Evolutionary conservation across 2,888 invertebrate species (phyloP).

Genomic region (Hirtodrosophila cameraria): DNA sequence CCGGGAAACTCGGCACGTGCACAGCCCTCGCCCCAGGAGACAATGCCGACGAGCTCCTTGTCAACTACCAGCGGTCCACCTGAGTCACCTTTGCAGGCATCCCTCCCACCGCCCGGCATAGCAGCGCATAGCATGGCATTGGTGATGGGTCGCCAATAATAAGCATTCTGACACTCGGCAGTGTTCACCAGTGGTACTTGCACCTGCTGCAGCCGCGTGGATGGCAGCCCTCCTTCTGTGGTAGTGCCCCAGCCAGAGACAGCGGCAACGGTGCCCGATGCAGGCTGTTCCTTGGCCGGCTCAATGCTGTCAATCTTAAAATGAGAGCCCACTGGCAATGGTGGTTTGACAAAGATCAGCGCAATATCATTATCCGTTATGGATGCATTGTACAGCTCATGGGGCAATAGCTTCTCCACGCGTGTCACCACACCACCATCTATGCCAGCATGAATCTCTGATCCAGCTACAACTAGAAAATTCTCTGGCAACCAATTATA

Average conservation of each 20-base stretch:
- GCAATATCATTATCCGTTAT: constrained; percentile 86
- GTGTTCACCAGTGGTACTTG: constrained; percentile 60
- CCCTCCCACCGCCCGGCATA: constrained; percentile 58
- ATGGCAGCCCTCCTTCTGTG: constrained; percentile 47
- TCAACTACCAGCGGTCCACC: constrained; percentile 67
- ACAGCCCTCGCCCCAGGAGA: constrained; percentile 78
- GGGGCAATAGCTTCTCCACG: constrained; percentile 84
- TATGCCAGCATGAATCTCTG: constrained; percentile 78
- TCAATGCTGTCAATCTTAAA: constrained; percentile 53
- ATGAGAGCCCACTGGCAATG: constrained; percentile 52
- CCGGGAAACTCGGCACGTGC: constrained; percentile 62
- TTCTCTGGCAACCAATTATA: constrained; percentile 38
- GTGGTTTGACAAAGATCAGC: constrained; percentile 73
- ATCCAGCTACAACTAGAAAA: constrained; percentile 83
- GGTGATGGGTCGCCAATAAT: constrained; percentile 64
- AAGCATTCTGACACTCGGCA: constrained; percentile 49
- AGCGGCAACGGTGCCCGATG: constrained; percentile 47
- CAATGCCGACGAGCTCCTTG: constrained; percentile 58
- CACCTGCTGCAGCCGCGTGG: constrained; percentile 62
- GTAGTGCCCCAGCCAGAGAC: constrained; percentile 78
- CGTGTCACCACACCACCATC: constrained; percentile 85
- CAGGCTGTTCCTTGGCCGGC: constrained; percentile 47
- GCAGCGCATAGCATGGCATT: constrained; percentile 74
- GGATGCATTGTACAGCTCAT: constrained; percentile 84
- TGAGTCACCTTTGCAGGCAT: constrained; percentile 74